Conservation (phyloP, 1,140 invertebrate genomes). For the Drosophila pandora region DNA sequence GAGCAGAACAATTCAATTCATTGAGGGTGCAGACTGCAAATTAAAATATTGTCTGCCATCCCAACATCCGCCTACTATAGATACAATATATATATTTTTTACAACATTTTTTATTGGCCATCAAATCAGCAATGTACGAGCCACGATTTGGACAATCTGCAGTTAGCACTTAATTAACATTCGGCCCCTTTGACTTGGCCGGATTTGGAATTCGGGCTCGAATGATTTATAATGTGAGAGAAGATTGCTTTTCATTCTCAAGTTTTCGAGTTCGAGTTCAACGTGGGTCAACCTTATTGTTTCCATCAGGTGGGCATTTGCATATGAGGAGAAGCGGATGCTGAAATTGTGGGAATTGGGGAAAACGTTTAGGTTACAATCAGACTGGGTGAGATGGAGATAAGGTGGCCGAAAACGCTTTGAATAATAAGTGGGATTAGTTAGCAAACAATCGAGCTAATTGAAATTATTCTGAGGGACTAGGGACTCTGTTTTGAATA, state of each 20-base stretch:
- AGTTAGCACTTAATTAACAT: conserved; percentile 66
- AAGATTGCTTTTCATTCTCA: conserved; percentile 24
- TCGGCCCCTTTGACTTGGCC: conserved; percentile 48
- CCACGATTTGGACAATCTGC: conserved; percentile 57
- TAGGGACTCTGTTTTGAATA: background rate
- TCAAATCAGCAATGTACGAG: conserved; percentile 47
- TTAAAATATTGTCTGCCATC: background rate
- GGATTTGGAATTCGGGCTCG: conserved; percentile 7
- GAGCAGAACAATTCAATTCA: conserved; percentile 33
- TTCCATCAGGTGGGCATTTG: conserved; percentile 43
- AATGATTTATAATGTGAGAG: conserved; percentile 51
- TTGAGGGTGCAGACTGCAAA: conserved; percentile 20
- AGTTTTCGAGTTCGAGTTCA: conserved; percentile 38
- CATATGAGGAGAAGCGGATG: conserved; percentile 36
- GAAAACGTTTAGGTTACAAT: conserved; percentile 32
- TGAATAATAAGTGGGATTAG: background rate
- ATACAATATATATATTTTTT: conserved; percentile 12
- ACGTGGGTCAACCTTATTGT: conserved; percentile 32
- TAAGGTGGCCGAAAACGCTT: conserved; percentile 3
- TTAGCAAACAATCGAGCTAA: background rate
- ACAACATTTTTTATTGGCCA: conserved; percentile 50
- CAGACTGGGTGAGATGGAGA: conserved; percentile 5
- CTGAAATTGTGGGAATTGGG: conserved; percentile 49
- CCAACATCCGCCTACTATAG: conserved; percentile 57
- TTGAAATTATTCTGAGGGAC: background rate